These are phyloP conservation scores for Cataglyphis cursor DNA, from an alignment of 2,888 invertebrate species.

Conservation along the genomic window DNA sequence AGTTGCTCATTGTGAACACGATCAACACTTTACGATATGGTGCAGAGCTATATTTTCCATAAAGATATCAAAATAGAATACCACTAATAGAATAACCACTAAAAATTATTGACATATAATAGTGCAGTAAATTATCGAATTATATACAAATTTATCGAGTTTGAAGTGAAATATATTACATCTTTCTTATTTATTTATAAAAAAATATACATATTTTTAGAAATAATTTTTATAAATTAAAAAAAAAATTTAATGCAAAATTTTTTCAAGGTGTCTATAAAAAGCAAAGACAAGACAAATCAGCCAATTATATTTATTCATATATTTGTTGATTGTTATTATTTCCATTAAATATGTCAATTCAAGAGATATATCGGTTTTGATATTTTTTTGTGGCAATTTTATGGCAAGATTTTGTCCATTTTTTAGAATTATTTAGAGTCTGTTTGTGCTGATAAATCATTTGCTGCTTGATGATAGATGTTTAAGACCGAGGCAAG, in stretches of 20 bases:
- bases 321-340: not conserved
- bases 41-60: not conserved
- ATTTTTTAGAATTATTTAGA: not conserved
- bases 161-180: not conserved
- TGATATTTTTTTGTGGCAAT: not conserved
- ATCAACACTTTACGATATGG: conserved; percentile 25
- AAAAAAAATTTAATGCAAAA: too few relatives aligned
- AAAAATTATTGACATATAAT: not conserved
- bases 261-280: too few relatives aligned
- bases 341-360: not conserved
- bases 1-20: conserved; percentile 12
- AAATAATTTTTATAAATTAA: too few relatives aligned
- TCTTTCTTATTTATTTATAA: not conserved
- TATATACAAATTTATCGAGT: too few relatives aligned
- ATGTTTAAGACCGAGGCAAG: not conserved
- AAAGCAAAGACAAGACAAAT: too few relatives aligned
- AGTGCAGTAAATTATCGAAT: not conserved
- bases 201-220: not conserved
- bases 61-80: not conserved
- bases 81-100: too few relatives aligned
- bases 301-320: too few relatives aligned
- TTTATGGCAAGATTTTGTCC: not conserved
- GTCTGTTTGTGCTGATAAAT: not conserved
- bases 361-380: not conserved
- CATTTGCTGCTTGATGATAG: not conserved